Conservation (phyloP, 2,888 invertebrate species). For the Julus scanicus region DNA sequence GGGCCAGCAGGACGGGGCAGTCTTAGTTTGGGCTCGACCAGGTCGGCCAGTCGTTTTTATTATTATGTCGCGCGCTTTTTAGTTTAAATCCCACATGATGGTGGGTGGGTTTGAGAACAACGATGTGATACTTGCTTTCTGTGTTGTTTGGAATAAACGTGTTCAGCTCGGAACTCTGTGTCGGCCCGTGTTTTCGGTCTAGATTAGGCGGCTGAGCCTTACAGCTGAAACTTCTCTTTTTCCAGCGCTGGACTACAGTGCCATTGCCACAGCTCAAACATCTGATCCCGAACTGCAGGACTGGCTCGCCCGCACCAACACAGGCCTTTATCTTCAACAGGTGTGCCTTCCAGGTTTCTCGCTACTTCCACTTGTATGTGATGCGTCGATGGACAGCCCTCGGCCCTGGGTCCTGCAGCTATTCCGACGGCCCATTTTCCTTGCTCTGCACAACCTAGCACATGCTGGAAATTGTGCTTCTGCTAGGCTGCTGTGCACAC, state of each 20-base stretch:
- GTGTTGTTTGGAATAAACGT: too few species aligned
- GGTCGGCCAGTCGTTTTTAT: too few species aligned
- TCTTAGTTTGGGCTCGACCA: too few species aligned
- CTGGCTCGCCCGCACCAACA: not conserved
- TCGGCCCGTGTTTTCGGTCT: too few species aligned
- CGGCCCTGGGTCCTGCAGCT: not conserved
- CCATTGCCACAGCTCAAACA: not conserved
- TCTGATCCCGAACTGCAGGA: too few species aligned
- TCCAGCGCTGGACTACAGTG: not conserved
- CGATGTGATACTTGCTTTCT: too few species aligned
- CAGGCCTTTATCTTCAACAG: not conserved
- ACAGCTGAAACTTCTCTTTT: not conserved
- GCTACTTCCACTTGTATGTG: not conserved
- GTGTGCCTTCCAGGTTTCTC: not conserved
- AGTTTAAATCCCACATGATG: too few species aligned
- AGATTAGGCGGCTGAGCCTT: not conserved
- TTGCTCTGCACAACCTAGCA: not conserved
- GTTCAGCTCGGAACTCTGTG: too few species aligned
- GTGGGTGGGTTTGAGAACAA: not conserved
- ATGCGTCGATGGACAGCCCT: not conserved
- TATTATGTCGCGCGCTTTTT: too few species aligned
- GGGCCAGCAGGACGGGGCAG: too few species aligned
- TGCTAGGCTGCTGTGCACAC: not conserved
- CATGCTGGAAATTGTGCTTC: not conserved
- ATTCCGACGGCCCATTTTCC: not conserved